Evolutionary conservation across 2,888 invertebrate genomes (phyloP).

Genomic region (Dryococelus australis): DNA sequence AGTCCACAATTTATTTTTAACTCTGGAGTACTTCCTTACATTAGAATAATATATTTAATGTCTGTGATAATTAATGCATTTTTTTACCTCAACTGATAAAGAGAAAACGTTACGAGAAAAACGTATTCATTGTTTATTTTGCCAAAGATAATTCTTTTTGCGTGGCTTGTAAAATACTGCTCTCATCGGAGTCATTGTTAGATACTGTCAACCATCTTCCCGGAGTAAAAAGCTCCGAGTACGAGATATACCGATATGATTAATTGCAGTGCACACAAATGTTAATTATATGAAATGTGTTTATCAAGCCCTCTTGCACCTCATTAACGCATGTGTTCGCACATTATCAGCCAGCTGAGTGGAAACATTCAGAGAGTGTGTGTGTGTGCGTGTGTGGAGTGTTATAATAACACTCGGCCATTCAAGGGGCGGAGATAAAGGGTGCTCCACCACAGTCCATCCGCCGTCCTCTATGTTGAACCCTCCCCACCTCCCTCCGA

Average conservation of each 20-base stretch:
- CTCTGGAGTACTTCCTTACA: too few relatives aligned
- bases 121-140: not conserved
- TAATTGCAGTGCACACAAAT: constrained; percentile 16
- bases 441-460: not conserved
- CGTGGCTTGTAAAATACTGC: not conserved
- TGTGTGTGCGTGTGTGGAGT: not conserved
- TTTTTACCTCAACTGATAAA: too few relatives aligned
- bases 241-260: not conserved
- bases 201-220: not conserved
- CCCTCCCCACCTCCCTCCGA: not conserved
- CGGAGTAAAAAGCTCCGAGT: not conserved
- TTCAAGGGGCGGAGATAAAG: not conserved
- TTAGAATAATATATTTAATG: too few relatives aligned
- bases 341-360: not conserved
- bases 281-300: constrained; percentile 16
- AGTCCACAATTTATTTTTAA: too few relatives aligned
- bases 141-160: not conserved
- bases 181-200: not conserved
- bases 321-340: not conserved
- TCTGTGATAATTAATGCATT: too few relatives aligned
- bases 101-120: not conserved
- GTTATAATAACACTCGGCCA: constrained; percentile 1
- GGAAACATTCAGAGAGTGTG: not conserved
- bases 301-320: not conserved
- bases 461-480: not conserved